Conservation (phyloP, 92 coral and sea anemone species). For the Paramuricea clavata region DNA sequence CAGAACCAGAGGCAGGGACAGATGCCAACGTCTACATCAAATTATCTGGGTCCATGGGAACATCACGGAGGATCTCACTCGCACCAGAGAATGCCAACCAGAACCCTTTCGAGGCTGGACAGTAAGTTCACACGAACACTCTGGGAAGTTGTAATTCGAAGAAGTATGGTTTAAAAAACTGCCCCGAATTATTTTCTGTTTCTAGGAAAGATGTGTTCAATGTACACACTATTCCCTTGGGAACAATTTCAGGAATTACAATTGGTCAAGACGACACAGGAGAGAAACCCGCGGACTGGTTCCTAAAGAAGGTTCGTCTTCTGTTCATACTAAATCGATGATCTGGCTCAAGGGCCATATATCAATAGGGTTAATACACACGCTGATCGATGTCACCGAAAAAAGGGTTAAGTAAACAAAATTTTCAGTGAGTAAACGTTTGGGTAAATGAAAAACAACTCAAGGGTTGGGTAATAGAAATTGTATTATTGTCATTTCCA, state of each 20-base stretch:
- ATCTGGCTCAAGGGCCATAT: no score
- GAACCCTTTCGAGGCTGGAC: conserved; percentile 29
- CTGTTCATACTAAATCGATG: background rate
- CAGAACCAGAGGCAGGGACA: conserved; percentile 7
- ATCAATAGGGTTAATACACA: no score
- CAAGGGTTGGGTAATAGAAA: no score
- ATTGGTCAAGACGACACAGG: conserved; percentile 24
- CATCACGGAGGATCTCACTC: conserved; percentile 3
- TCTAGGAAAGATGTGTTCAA: conserved; percentile 25
- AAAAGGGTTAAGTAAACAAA: no score
- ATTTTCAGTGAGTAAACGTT: no score
- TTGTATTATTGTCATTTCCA: no score
- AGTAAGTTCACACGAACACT: background rate
- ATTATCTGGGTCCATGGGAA: conserved; percentile 24
- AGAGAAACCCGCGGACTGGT: conserved; percentile 21
- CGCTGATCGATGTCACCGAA: no score
- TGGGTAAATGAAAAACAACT: no score
- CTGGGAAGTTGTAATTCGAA: no score
- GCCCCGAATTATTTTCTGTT: background rate
- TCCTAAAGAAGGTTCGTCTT: conserved; percentile 1
- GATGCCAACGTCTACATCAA: conserved; percentile 17
- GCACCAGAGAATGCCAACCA: conserved; percentile 1
- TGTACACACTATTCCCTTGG: conserved; percentile 19
- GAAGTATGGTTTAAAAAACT: no score
- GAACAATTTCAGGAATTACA: conserved; percentile 20